phyloP scores from a whole-genome alignment of 2,797 vertebrate genomes.

The Cygnus olor region DNA sequence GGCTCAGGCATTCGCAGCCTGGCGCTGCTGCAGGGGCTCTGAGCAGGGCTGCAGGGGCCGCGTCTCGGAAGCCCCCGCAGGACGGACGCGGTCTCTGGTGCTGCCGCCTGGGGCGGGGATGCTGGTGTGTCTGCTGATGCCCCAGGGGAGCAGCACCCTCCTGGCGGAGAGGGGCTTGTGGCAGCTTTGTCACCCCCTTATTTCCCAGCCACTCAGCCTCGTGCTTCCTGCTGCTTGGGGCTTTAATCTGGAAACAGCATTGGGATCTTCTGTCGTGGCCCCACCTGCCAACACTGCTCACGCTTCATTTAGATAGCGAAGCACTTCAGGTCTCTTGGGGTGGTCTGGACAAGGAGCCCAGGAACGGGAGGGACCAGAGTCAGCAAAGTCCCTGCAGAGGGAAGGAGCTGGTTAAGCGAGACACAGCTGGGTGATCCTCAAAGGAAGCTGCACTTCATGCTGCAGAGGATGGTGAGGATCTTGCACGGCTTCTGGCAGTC shows the following conservation, averaged over 20 bases:
- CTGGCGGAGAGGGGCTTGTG: not conserved
- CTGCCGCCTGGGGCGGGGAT: not conserved
- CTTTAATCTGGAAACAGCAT: fast-evolving
- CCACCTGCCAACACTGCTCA: fast-evolving
- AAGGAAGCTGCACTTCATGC: not conserved
- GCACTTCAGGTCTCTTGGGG: fast-evolving
- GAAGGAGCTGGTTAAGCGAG: not conserved
- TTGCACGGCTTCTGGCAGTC: not conserved
- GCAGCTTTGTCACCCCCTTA: fast-evolving
- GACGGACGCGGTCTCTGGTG: not conserved
- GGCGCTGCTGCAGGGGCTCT: not conserved
- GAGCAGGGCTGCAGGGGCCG: not conserved
- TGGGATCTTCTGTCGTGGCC: not conserved
- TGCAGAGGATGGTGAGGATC: not conserved
- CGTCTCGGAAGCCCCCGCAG: not conserved
- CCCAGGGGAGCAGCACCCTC: not conserved
- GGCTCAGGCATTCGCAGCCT: not conserved
- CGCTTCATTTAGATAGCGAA: not conserved
- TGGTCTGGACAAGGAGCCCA: not conserved
- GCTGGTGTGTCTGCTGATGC: not conserved
- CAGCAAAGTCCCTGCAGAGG: not conserved
- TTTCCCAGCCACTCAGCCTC: not conserved
- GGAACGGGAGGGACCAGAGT: not conserved
- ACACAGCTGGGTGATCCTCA: not conserved
- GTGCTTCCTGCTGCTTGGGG: fast-evolving